These are phyloP conservation scores for Zaprionus taronus DNA, from an alignment of 1,140 invertebrate genomes.

Conservation along the genomic window DNA sequence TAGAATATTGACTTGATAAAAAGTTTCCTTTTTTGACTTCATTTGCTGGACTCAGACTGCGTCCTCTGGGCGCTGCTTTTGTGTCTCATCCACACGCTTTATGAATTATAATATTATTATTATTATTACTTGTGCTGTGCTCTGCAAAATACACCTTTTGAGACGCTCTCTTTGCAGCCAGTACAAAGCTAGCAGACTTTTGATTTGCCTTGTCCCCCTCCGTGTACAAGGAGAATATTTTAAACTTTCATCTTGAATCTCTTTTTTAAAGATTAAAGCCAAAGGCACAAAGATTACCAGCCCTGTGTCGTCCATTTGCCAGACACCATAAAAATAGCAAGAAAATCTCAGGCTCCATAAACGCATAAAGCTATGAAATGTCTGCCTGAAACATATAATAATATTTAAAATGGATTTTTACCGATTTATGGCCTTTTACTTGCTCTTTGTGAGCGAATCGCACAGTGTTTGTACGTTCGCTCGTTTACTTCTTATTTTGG, in stretches of 20 bases:
- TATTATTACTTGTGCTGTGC: conserved; percentile 7
- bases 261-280: neutral
- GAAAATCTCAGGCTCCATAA: conserved; percentile 30
- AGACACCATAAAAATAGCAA: conserved; percentile 40
- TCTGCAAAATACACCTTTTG: conserved; percentile 12
- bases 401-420: conserved; percentile 70
- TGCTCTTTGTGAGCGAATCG: conserved; percentile 22
- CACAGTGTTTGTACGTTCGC: neutral
- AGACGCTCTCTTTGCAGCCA: neutral
- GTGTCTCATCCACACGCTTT: conserved; percentile 62
- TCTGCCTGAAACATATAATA: conserved; percentile 50
- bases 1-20: conserved; percentile 82
- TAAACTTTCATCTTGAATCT: neutral
- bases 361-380: conserved; percentile 31
- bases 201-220: neutral
- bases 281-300: neutral
- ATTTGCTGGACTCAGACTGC: conserved; percentile 34
- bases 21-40: conserved; percentile 64
- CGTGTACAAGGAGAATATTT: neutral
- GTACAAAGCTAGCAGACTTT: neutral
- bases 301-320: conserved; percentile 26
- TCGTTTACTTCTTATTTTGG: neutral
- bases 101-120: conserved; percentile 73
- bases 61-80: conserved; percentile 44
- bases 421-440: conserved; percentile 63